Percentiles rank a stretch among this genome's conserved stretches.
Conservation (phyloP, 2,797 vertebrate species). For the Odontamblyopus lacepedii region DNA sequence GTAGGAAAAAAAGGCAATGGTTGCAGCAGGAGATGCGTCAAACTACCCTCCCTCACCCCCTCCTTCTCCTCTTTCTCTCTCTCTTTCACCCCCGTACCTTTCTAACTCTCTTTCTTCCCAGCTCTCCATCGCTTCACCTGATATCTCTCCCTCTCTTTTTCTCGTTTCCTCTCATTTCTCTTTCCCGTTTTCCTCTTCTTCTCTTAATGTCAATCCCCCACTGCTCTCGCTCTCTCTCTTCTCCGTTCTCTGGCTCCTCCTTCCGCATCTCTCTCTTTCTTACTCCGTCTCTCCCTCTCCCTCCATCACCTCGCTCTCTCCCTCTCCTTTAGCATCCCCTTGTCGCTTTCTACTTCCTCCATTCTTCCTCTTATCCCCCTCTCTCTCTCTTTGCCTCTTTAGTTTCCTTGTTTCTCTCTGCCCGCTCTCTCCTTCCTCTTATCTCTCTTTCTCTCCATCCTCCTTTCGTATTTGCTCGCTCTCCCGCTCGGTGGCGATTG, state of each 20-base stretch:
- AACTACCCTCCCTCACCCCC: conserved; percentile 49
- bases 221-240: not conserved
- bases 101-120: not conserved
- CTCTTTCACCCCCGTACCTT: not conserved
- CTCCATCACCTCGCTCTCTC: conserved; percentile 4
- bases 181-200: conserved; percentile 8
- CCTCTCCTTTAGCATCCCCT: not conserved
- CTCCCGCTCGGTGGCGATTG: conserved; percentile 55
- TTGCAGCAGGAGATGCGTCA: conserved; percentile 80
- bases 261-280: not conserved
- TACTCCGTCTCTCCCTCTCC: not conserved
- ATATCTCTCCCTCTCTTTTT: conserved; percentile 1
- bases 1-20: conserved; percentile 77
- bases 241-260: conserved; percentile 7
- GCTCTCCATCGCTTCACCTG: not conserved
- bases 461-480: conserved; percentile 17
- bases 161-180: not conserved
- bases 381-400: conserved; percentile 16
- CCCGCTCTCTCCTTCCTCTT: not conserved
- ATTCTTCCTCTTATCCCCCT: conserved; percentile 7
- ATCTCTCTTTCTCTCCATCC: conserved; percentile 4
- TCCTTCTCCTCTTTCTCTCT: conserved; percentile 2
- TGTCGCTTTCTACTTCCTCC: not conserved
- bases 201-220: too few relatives aligned
- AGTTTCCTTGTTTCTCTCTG: conserved; percentile 3